Base-by-base conservation (phyloP, 2,113 vertebrate species). In the Collichthys lucidus region DNA sequence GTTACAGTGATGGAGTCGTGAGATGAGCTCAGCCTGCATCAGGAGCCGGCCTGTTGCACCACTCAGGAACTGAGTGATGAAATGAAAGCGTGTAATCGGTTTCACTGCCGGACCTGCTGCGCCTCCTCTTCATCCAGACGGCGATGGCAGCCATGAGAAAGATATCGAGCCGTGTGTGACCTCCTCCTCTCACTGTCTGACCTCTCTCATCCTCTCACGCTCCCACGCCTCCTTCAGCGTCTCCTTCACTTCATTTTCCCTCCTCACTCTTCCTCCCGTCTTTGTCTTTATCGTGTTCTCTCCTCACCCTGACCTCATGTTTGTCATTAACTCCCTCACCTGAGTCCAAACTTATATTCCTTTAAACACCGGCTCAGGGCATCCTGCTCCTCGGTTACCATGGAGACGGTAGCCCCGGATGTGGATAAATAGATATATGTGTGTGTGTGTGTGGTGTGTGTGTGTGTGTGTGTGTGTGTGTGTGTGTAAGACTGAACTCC, bases 341-440 rank as follows among this genome's bases (percentile, higher is more conserved):
- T 1, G 29, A 26, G 31, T 65, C 47, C 52, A 22, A 31, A 31
- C 31, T 46, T 75, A 56, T 12, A 31, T 16, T 72, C 20, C 42
- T 56, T 35, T 20, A 44, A 46, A 29, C 11, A 6, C 11, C 44
- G 31, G 56, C 22, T 24, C 52, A 35, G 26, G 59, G 65, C 49
- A 62, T 68, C 35, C 11, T 52, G 55, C 79, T 71, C 40, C 40
- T 44, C 29, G 55, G 76, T 90, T 77, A 77, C 86, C 78, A 40
- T n/a, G 86, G 87, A 86, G 88, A 89, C 78, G 2, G 65, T 86
- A 78, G 79, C 79, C 77, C 15, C 49, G 74, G 16, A 64, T 31
- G 10, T 69, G 22, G 31, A 35, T 17, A 35, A 14, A 64, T 40
- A n/a, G n/a, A 29, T 35, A n/a, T 16, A 31, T 61, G 35, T 55